Percentiles rank a stretch among this genome's conserved stretches.
phyloP scores from a whole-genome alignment of 2,888 invertebrate genomes.

The Drepanosiphum platanoidis region DNA sequence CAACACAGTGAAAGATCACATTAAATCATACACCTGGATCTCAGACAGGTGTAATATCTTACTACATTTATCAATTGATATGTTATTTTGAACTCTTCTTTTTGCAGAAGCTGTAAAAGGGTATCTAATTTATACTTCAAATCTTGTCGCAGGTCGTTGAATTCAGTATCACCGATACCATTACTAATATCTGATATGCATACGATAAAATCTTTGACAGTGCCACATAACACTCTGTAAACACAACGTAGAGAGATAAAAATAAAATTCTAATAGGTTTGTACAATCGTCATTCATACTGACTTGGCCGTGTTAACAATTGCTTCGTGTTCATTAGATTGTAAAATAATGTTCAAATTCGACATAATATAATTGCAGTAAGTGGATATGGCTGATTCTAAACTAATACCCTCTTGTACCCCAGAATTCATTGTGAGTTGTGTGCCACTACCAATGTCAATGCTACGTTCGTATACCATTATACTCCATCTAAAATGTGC shows the following conservation, averaged over 20 bases:
- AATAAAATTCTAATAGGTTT: background rate
- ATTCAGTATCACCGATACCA: slow-evolving; percentile 72
- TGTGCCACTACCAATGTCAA: slow-evolving; percentile 69
- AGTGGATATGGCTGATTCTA: slow-evolving; percentile 71
- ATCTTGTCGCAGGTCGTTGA: slow-evolving; percentile 76
- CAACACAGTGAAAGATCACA: background rate
- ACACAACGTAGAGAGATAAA: slow-evolving; percentile 35
- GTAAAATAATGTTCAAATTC: slow-evolving; percentile 87
- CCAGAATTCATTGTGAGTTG: slow-evolving; percentile 63
- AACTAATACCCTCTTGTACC: slow-evolving; percentile 58
- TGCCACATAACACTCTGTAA: slow-evolving; percentile 76
- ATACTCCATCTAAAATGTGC: slow-evolving; percentile 82
- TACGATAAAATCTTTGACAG: slow-evolving; percentile 79
- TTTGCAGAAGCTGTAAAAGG: slow-evolving; percentile 76
- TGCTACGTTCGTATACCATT: slow-evolving; percentile 87
- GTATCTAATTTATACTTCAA: slow-evolving; percentile 81
- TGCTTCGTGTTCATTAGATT: slow-evolving; percentile 79
- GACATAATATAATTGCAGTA: slow-evolving; percentile 82
- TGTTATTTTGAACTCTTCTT: slow-evolving; percentile 64
- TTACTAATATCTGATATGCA: slow-evolving; percentile 73
- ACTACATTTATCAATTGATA: slow-evolving; percentile 63
- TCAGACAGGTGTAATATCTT: background rate
- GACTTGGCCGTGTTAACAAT: slow-evolving; percentile 79
- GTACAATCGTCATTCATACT: slow-evolving; percentile 65
- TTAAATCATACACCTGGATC: background rate